phyloP scores from a whole-genome alignment of 92 coral and sea anemone species.

The Nematostella vectensis region DNA sequence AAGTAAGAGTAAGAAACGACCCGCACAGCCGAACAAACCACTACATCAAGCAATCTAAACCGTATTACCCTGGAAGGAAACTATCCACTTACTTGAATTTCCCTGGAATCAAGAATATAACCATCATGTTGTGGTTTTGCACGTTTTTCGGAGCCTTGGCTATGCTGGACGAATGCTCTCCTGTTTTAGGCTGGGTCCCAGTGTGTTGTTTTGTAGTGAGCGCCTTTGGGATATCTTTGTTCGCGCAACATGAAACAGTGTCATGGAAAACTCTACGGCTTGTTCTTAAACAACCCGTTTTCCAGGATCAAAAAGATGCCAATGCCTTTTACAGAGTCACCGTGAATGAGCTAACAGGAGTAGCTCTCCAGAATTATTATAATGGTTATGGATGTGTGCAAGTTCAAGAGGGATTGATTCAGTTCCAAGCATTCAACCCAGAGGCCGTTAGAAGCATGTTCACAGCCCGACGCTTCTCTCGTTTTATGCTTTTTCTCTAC shows the following conservation, averaged over 20 bases:
- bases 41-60: constrained; percentile 55
- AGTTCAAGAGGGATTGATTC: constrained; percentile 37
- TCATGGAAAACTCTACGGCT: constrained; percentile 37
- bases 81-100: constrained; percentile 39
- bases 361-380: constrained; percentile 48
- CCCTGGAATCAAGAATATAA: constrained; percentile 2
- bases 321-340: constrained; percentile 55
- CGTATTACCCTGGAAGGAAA: constrained; percentile 32
- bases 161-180: constrained; percentile 9
- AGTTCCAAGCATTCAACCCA: constrained; percentile 66
- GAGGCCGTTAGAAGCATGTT: constrained; percentile 31
- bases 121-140: constrained; percentile 17
- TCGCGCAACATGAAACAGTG: constrained; percentile 61
- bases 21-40: constrained; percentile 41
- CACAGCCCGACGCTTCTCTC: constrained; percentile 31
- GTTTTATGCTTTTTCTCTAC: constrained; percentile 44
- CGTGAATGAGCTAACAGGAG: constrained; percentile 42
- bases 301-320: constrained; percentile 23
- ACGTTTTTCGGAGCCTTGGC: constrained; percentile 39
- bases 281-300: constrained; percentile 48
- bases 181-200: constrained; percentile 28
- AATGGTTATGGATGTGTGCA: constrained; percentile 45
- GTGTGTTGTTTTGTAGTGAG: constrained; percentile 28
- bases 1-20: constrained; percentile 17
- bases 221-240: constrained; percentile 33